phyloP scores from a whole-genome alignment of 2,113 vertebrate species.

The Stegastes partitus region DNA sequence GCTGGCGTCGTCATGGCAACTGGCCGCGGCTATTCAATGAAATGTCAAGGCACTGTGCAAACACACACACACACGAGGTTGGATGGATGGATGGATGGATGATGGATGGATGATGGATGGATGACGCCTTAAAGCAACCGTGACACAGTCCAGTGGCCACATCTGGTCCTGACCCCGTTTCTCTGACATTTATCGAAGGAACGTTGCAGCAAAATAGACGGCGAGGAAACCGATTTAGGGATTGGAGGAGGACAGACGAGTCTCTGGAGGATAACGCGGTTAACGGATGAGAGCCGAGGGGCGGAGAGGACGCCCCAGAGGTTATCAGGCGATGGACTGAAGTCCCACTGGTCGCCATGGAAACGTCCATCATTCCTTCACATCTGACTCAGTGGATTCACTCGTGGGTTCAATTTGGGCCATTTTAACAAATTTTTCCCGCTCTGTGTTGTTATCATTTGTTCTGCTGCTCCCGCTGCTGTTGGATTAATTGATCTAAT shows the following conservation, averaged over 20 bases:
- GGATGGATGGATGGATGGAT: too few relatives aligned
- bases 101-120: too few relatives aligned
- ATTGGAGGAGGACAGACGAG: conserved; percentile 5
- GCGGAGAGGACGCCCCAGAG: not conserved
- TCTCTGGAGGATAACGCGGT: conserved; percentile 9
- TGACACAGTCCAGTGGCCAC: too few relatives aligned
- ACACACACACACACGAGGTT: conserved; percentile 15
- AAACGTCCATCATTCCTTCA: not conserved
- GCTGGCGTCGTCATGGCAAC: conserved; percentile 78
- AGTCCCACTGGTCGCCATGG: too few relatives aligned
- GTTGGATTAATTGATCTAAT: conserved; percentile 7
- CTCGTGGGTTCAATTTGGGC: not conserved
- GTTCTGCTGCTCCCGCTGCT: not conserved
- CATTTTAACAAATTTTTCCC: not conserved
- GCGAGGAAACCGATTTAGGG: not conserved
- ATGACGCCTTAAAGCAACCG: not conserved
- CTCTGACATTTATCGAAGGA: not conserved
- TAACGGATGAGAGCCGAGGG: conserved; percentile 11
- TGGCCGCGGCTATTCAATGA: conserved; percentile 73
- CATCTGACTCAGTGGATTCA: not conserved
- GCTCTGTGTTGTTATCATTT: not conserved
- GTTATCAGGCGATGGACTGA: not conserved
- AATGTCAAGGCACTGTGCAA: conserved; percentile 71
- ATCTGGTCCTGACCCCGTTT: not conserved
- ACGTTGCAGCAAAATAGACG: not conserved